phyloP scores from a whole-genome alignment of 2,113 vertebrate species.

The Gobio gobio region DNA sequence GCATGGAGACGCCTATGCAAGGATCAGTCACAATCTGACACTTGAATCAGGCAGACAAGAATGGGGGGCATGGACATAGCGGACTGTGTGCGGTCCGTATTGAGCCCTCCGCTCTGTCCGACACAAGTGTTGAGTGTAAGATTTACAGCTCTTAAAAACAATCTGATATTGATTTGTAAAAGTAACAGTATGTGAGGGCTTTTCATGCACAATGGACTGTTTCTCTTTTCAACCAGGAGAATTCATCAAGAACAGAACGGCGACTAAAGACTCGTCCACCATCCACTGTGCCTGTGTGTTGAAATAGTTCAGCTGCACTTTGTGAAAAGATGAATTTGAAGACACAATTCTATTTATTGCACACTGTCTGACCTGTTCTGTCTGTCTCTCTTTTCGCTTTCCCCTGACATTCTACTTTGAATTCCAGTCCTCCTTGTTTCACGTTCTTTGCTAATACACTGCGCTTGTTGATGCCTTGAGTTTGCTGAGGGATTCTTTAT shows the following conservation, averaged over 20 bases:
- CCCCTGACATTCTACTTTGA: not conserved
- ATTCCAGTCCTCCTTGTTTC: not conserved
- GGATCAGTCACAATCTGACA: slow-evolving; percentile 48
- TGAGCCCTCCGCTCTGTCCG: slow-evolving; percentile 22
- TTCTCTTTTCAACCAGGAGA: slow-evolving; percentile 42
- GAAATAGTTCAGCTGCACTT: not conserved
- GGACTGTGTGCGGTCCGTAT: slow-evolving; percentile 60
- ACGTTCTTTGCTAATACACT: not conserved
- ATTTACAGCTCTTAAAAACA: slow-evolving; percentile 43
- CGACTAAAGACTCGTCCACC: slow-evolving; percentile 3
- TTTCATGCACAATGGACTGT: slow-evolving; percentile 14
- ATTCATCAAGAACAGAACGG: slow-evolving; percentile 35
- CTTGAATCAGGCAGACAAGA: slow-evolving; percentile 54
- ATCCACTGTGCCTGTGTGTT: not conserved
- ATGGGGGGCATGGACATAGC: slow-evolving; percentile 8
- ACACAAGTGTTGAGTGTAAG: slow-evolving; percentile 31
- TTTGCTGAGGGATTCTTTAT: not conserved
- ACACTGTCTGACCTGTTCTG: not conserved
- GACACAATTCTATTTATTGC: not conserved
- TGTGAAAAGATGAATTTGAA: slow-evolving; percentile 5
- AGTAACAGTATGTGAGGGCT: slow-evolving; percentile 54
- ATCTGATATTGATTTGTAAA: slow-evolving; percentile 54
- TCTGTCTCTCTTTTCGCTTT: not conserved
- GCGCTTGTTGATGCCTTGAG: not conserved
- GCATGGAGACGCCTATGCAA: slow-evolving; percentile 29